These are phyloP conservation scores for Clarias platycephalus DNA, from an alignment of 2,797 vertebrate species.

Conservation along the genomic window DNA sequence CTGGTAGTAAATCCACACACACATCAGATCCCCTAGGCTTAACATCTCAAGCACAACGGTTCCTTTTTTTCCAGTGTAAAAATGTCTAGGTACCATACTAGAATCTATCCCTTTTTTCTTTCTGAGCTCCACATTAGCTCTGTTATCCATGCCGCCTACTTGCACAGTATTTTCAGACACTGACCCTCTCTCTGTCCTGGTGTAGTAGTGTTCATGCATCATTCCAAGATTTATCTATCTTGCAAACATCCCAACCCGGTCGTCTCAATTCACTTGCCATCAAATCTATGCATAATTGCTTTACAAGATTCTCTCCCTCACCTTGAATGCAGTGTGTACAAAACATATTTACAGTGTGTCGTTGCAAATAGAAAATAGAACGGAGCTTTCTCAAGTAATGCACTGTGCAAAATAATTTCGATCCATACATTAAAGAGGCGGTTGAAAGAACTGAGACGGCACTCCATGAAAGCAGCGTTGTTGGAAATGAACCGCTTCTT, in stretches of 20 bases:
- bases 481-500: slow-evolving; percentile 44
- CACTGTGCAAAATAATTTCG: neutral
- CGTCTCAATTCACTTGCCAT: neutral
- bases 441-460: slow-evolving; percentile 8
- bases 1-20: neutral
- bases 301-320: neutral
- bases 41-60: neutral
- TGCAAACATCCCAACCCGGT: neutral
- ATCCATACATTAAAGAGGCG: neutral
- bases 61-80: neutral
- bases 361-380: neutral
- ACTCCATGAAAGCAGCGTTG: slow-evolving; percentile 32
- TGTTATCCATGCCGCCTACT: neutral
- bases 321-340: neutral
- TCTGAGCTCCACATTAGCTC: neutral
- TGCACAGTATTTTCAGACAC: neutral
- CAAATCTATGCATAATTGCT: neutral
- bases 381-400: neutral
- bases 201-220: neutral
- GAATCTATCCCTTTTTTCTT: neutral
- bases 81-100: neutral
- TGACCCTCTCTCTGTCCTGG: neutral
- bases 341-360: neutral
- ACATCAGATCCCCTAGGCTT: neutral
- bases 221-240: neutral